phyloP scores from a whole-genome alignment of 1,140 invertebrate genomes.

The Atta colombica region DNA sequence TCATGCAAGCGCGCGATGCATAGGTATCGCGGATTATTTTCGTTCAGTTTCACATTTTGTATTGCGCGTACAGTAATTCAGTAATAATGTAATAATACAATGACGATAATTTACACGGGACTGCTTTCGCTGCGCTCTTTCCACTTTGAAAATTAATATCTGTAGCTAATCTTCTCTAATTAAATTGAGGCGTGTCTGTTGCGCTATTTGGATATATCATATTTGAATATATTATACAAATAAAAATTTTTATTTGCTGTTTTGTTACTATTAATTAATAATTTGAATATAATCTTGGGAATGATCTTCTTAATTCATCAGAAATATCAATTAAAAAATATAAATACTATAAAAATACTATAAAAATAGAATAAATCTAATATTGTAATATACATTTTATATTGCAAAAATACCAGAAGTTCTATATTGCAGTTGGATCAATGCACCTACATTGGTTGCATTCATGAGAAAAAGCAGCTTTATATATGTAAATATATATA shows the following conservation, averaged over 20 bases:
- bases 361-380: background rate
- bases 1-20: conserved; percentile 22
- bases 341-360: background rate
- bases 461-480: too few relatives aligned
- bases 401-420: background rate
- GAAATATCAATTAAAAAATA: background rate
- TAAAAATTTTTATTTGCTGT: background rate
- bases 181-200: conserved; percentile 15
- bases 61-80: conserved; percentile 40
- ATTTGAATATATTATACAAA: conserved; percentile 10
- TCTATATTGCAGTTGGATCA: background rate
- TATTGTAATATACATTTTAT: background rate
- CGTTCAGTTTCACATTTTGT: conserved; percentile 26
- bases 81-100: conserved; percentile 25
- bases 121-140: conserved; percentile 52
- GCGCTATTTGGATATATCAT: background rate
- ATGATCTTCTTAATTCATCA: background rate
- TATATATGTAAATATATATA: too few relatives aligned
- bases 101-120: conserved; percentile 45
- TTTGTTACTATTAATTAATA: background rate
- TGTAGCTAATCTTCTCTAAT: conserved; percentile 11
- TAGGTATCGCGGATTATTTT: conserved; percentile 38
- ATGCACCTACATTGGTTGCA: background rate
- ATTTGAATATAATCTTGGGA: background rate
- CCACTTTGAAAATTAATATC: conserved; percentile 26